Evolutionary conservation across 2,888 invertebrate species (phyloP).

Genomic region (Luperina nickerlii): DNA sequence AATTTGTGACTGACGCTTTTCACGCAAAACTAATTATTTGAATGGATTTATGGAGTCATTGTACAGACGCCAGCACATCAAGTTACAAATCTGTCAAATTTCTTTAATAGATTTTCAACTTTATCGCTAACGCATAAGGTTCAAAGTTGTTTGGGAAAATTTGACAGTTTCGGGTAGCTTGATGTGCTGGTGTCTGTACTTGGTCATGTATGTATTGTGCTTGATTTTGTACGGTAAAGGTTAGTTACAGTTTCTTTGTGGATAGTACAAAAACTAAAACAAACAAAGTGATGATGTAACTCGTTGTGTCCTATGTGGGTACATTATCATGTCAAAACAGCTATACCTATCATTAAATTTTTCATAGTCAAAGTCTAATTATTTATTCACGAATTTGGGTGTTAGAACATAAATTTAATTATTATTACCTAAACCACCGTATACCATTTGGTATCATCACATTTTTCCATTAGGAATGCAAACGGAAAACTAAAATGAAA

Average conservation of each 20-base stretch:
- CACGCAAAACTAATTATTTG: conserved; percentile 7
- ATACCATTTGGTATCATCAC: neutral
- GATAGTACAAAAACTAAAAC: neutral
- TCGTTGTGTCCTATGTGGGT: neutral
- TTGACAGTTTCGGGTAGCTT: too few species aligned
- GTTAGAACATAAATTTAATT: neutral
- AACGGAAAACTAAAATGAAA: neutral
- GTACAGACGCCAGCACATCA: too few species aligned
- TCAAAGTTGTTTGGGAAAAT: too few species aligned
- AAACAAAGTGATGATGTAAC: neutral
- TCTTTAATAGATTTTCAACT: too few species aligned
- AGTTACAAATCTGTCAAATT: too few species aligned
- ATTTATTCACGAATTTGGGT: neutral
- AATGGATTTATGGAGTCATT: conserved; percentile 10
- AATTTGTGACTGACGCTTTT: conserved; percentile 13
- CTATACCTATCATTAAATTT: neutral
- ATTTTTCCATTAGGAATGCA: neutral
- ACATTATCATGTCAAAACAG: neutral
- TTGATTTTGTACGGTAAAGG: neutral
- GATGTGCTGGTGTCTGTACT: too few species aligned
- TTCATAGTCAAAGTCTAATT: neutral
- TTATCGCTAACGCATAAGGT: too few species aligned
- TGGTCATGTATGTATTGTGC: neutral
- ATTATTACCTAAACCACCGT: neutral
- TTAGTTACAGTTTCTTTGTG: neutral